Evolutionary conservation across 2,888 invertebrate species (phyloP).

Genomic region (Troilus luridus): DNA sequence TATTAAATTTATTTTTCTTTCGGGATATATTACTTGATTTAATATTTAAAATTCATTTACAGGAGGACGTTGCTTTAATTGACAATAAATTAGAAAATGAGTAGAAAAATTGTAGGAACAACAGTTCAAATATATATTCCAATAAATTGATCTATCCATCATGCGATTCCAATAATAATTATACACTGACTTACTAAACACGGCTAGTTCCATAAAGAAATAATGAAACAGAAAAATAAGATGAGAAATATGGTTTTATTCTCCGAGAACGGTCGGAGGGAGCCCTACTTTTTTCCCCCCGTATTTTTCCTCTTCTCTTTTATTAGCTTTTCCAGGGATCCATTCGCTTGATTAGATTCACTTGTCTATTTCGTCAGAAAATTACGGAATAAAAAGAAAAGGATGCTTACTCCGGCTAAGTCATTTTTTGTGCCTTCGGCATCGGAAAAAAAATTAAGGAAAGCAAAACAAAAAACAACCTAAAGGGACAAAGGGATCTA

Average conservation of each 20-base stretch:
- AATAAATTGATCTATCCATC: neutral
- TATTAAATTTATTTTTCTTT: too few species aligned
- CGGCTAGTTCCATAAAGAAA: neutral
- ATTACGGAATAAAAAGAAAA: constrained; percentile 39
- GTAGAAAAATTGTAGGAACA: too few species aligned
- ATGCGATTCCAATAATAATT: neutral
- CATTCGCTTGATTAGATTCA: constrained; percentile 48
- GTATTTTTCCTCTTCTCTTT: constrained; percentile 40
- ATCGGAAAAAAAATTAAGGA: neutral
- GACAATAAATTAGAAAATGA: too few species aligned
- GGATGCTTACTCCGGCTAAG: neutral
- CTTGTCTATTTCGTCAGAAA: constrained; percentile 40
- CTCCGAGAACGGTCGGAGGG: neutral
- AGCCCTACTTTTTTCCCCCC: neutral
- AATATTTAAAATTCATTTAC: too few species aligned
- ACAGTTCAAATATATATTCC: too few species aligned
- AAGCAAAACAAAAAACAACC: neutral
- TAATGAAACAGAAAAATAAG: constrained; percentile 35
- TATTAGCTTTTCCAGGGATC: constrained; percentile 46
- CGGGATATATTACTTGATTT: too few species aligned
- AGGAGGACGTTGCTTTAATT: too few species aligned
- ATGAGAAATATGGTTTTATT: constrained; percentile 33
- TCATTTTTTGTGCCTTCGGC: neutral
- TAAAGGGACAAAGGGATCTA: neutral
- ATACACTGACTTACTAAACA: neutral